phyloP scores from a whole-genome alignment of 1,140 invertebrate species.

The Scaptomyza hsui region DNA sequence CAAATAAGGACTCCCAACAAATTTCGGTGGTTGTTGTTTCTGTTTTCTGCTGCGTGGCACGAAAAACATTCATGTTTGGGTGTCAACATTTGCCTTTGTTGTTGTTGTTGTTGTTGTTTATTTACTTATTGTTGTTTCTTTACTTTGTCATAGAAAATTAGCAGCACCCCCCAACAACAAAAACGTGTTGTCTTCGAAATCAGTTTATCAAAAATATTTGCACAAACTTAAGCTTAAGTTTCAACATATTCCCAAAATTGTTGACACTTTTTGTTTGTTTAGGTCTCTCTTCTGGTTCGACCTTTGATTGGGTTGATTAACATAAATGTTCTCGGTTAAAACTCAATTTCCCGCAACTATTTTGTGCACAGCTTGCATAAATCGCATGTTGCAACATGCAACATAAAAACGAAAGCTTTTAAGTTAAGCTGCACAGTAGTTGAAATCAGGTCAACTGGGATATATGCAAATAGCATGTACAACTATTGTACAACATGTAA shows the following conservation, averaged over 20 bases:
- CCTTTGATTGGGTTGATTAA: slow-evolving; percentile 47
- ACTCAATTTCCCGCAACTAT: slow-evolving; percentile 17
- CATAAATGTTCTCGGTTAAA: not conserved
- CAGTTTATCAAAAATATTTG: slow-evolving; percentile 77
- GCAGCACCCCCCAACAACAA: slow-evolving; percentile 41
- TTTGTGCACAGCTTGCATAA: not conserved
- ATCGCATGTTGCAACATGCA: slow-evolving; percentile 23
- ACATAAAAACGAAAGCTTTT: slow-evolving; percentile 30
- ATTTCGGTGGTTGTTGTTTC: slow-evolving; percentile 56
- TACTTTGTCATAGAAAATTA: slow-evolving; percentile 68
- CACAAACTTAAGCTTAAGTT: slow-evolving; percentile 72
- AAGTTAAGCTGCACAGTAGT: slow-evolving; percentile 11
- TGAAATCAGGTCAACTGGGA: slow-evolving; percentile 70
- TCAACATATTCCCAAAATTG: slow-evolving; percentile 50
- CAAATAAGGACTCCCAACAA: slow-evolving; percentile 7
- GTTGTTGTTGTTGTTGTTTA: slow-evolving; percentile 71
- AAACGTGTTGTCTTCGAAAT: slow-evolving; percentile 55
- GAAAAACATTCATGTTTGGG: slow-evolving; percentile 38
- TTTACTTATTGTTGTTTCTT: slow-evolving; percentile 63
- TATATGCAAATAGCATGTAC: slow-evolving; percentile 69
- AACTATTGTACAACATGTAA: slow-evolving; percentile 64
- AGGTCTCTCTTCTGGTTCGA: slow-evolving; percentile 40
- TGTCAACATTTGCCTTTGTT: slow-evolving; percentile 64
- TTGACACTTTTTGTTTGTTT: slow-evolving; percentile 75
- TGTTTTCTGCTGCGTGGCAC: slow-evolving; percentile 10